Base-by-base conservation (phyloP, 2,797 vertebrate genomes). In the Saxicola maurus region DNA sequence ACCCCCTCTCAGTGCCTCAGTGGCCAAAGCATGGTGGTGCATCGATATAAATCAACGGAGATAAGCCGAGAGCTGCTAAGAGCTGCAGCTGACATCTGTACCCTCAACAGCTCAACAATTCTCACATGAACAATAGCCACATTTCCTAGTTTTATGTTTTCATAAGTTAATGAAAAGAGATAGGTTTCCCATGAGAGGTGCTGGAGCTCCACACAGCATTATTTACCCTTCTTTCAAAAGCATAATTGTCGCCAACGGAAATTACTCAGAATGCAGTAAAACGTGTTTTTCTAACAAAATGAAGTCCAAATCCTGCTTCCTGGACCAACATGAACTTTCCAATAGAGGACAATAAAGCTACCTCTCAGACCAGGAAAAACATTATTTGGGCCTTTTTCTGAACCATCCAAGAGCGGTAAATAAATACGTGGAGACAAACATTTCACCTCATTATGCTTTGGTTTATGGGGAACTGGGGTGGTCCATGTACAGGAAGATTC, bases 261-360 rank as follows among this genome's bases (percentile, higher is more conserved):
- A 91, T 93, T 86, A 86, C 73, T 92, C 82, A 90, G 90, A 86
- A 92, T 37, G 87, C 81, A 91, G 60, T 94, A 94, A 93, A 94
- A 86, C 27, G 9, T 94, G 74, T 92, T 95, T 93, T 93, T 84
- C 64, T 93, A 88, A 89, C 77, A 80, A 82, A 87, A 78, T 1
- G 0, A 89, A 67, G 55, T 77, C 77, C 74, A 95, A 92, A 64
- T 82, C 81, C 80, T 67, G 10, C 53, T 94, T 91, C 83, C 92
- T 92, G 82, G 31, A 65, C 61, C 38, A 62, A 51, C 18, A 6
- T 51, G 56, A 89, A 57, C 75, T 92, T 95, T 92, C 71, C 31
- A 86, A 5, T 5, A 27, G 30, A 78, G 42, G 59, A 83, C 76
- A 94, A 91, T 33, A 93, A 86, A 91, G 35, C 38, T 86, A 52